Evolutionary conservation across 2,888 invertebrate genomes (phyloP).

Genomic region (Nemotelus pantherinus): DNA sequence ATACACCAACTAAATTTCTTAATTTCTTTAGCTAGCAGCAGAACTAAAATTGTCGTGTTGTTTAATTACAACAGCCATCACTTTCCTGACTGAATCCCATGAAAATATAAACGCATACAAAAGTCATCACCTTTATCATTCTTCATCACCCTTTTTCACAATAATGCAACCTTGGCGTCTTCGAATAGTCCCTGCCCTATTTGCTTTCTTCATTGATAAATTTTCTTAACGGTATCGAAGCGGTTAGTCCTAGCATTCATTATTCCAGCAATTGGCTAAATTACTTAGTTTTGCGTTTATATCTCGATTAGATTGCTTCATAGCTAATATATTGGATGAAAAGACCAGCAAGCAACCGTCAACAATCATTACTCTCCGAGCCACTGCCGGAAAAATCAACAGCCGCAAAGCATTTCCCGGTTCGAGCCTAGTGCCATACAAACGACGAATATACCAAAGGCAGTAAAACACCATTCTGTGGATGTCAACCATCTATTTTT

Average conservation of each 20-base stretch:
- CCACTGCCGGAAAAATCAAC: background rate
- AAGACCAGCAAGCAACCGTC: background rate
- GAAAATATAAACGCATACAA: no score
- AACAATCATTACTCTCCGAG: background rate
- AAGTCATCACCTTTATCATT: no score
- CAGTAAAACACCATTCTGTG: background rate
- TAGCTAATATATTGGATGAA: conserved; percentile 9
- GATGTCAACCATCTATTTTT: background rate
- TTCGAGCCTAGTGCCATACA: no score
- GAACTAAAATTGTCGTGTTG: no score
- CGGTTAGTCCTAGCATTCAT: conserved; percentile 2
- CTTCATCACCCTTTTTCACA: no score
- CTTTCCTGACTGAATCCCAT: no score
- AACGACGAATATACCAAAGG: background rate
- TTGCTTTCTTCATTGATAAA: background rate
- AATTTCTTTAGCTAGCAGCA: no score
- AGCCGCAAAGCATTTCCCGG: background rate
- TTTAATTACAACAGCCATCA: no score
- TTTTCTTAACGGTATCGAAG: background rate
- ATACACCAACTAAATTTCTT: no score
- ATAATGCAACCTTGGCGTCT: no score
- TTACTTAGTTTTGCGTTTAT: conserved; percentile 41
- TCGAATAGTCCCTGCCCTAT: background rate
- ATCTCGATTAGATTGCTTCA: conserved; percentile 29
- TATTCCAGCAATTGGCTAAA: conserved; percentile 33